phyloP scores from a whole-genome alignment of 1,140 invertebrate genomes.

The Fragariocoptes setiger region DNA sequence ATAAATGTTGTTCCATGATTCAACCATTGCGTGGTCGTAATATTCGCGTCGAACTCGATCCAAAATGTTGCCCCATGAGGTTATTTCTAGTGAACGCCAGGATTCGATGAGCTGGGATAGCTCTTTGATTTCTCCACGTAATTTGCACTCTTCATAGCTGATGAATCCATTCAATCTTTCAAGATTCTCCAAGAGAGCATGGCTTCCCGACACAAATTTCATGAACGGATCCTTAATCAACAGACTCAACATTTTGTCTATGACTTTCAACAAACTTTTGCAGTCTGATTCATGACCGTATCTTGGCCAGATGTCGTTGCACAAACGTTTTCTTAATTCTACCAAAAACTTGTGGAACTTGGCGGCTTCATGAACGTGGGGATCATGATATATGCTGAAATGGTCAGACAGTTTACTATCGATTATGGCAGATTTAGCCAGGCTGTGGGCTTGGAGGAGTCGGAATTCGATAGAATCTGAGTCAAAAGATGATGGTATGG shows the following conservation, averaged over 20 bases:
- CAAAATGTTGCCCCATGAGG: constrained; percentile 17
- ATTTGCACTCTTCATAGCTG: constrained; percentile 37
- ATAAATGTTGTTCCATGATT: neutral
- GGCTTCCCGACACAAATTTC: constrained; percentile 58
- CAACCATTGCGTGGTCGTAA: constrained; percentile 21
- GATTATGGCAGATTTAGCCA: neutral
- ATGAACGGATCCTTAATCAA: constrained; percentile 44
- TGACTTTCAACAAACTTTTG: constrained; percentile 5
- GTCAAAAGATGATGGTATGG: too few relatives aligned
- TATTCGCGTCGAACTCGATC: constrained; percentile 21
- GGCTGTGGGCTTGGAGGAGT: neutral
- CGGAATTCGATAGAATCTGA: neutral
- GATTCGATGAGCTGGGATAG: constrained; percentile 47
- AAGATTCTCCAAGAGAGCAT: constrained; percentile 41
- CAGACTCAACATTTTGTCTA: constrained; percentile 23
- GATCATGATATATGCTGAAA: constrained; percentile 50
- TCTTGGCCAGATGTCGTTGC: neutral
- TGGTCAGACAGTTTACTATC: neutral
- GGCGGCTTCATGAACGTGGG: constrained; percentile 40
- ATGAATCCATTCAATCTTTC: constrained; percentile 67
- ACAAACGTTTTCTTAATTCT: constrained; percentile 19
- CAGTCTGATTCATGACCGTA: constrained; percentile 7
- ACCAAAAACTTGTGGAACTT: constrained; percentile 33
- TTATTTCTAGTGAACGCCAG: constrained; percentile 69
- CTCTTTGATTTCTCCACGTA: constrained; percentile 30